Conservation (phyloP, 2,113 vertebrate species). For the Platichthys flesus region DNA sequence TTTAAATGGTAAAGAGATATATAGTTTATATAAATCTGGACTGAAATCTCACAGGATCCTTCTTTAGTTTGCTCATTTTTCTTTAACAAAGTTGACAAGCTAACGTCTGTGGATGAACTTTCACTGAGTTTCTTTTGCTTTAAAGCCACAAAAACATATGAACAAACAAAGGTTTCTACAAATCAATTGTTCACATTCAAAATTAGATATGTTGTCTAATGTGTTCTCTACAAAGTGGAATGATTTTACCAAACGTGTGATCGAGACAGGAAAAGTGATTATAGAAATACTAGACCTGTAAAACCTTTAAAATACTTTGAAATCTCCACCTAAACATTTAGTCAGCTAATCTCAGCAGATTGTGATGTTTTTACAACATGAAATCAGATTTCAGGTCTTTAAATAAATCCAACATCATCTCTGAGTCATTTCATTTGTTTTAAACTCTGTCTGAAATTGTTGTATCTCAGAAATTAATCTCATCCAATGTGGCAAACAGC, state of each 20-base stretch:
- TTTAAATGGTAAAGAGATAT: background rate
- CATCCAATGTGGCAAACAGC: background rate
- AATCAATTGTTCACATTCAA: background rate
- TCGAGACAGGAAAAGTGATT: slow-evolving; percentile 8
- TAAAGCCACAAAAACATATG: slow-evolving; percentile 9
- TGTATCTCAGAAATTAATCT: background rate
- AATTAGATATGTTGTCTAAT: background rate
- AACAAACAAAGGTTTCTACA: slow-evolving; percentile 1
- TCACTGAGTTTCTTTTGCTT: slow-evolving; percentile 20
- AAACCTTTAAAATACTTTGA: background rate
- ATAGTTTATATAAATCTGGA: background rate
- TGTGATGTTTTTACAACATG: background rate
- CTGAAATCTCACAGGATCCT: background rate
- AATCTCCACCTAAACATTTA: background rate
- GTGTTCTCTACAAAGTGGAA: background rate
- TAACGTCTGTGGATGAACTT: background rate
- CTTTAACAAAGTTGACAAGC: background rate
- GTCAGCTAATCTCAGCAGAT: background rate
- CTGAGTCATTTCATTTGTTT: slow-evolving; percentile 1
- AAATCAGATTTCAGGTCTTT: slow-evolving; percentile 10
- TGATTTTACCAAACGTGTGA: slow-evolving; percentile 7
- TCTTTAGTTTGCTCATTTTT: slow-evolving; percentile 2
- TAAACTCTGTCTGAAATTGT: background rate
- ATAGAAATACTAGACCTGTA: background rate
- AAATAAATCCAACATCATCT: background rate